Evolutionary conservation across 2,797 vertebrate species (phyloP).

Genomic region (Pempheris klunzingeri): DNA sequence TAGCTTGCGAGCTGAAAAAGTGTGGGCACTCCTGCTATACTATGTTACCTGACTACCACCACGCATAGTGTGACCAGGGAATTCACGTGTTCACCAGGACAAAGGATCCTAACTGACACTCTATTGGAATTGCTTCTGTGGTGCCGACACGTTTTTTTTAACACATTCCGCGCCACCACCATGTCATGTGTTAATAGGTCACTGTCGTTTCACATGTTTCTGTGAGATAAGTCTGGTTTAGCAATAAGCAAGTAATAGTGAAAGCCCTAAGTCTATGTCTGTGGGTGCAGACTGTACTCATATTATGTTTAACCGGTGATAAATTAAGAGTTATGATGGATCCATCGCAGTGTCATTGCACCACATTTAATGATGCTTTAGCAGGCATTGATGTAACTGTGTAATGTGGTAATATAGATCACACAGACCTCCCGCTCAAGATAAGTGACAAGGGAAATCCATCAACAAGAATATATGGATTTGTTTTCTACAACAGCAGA

Average conservation of each 20-base stretch:
- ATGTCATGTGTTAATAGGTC: too few species aligned
- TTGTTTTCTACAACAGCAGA: not conserved
- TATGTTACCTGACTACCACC: too few species aligned
- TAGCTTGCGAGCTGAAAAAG: too few species aligned
- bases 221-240: too few species aligned
- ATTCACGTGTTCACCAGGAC: too few species aligned
- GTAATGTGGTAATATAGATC: constrained; percentile 38
- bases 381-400: constrained; percentile 31
- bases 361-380: constrained; percentile 42
- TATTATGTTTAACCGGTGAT: constrained; percentile 20
- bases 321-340: constrained; percentile 36
- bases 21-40: too few species aligned
- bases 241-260: not conserved
- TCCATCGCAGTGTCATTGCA: constrained; percentile 22
- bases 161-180: too few species aligned
- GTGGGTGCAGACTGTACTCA: constrained; percentile 5
- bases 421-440: constrained; percentile 7
- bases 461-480: constrained; percentile 32
- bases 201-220: too few species aligned
- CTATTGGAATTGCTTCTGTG: too few species aligned
- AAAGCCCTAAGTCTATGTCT: not conserved
- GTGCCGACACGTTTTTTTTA: too few species aligned
- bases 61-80: too few species aligned
- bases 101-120: too few species aligned
- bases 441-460: constrained; percentile 38